Percentiles rank a stretch among this genome's conserved stretches.
These are phyloP conservation scores for Etheostoma cragini DNA, from an alignment of 2,113 vertebrate genomes.

Conservation along the genomic window DNA sequence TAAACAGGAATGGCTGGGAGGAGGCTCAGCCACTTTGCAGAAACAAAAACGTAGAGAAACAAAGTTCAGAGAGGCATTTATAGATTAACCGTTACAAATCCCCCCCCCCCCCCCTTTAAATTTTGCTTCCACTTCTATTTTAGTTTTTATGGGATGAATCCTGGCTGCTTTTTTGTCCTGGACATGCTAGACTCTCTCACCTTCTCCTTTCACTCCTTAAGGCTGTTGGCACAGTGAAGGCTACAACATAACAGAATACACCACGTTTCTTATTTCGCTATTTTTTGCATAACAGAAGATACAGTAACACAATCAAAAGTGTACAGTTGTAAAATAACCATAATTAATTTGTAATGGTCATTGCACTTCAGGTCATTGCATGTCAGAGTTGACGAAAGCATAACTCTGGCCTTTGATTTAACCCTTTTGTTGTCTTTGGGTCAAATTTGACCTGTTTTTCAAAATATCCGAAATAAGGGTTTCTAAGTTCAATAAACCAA, in stretches of 20 bases:
- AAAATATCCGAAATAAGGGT: no score
- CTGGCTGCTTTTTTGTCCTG: not conserved
- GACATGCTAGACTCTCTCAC: not conserved
- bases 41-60: constrained; percentile 27
- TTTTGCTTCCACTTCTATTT: constrained; percentile 47
- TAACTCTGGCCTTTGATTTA: not conserved
- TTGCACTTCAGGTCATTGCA: not conserved
- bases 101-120: not conserved
- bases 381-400: not conserved
- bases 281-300: not conserved
- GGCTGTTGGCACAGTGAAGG: not conserved
- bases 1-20: constrained; percentile 82
- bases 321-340: no score
- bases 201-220: not conserved
- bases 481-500: no score
- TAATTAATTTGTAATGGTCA: not conserved
- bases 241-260: not conserved
- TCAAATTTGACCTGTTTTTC: no score
- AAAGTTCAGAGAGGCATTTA: constrained; percentile 42
- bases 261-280: not conserved
- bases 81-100: constrained; percentile 56
- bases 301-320: no score
- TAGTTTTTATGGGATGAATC: constrained; percentile 9
- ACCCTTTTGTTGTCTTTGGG: no score
- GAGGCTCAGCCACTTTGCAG: constrained; percentile 46